Base-by-base conservation (phyloP, 2,888 invertebrate species). In the Cryptus viduatorius region DNA sequence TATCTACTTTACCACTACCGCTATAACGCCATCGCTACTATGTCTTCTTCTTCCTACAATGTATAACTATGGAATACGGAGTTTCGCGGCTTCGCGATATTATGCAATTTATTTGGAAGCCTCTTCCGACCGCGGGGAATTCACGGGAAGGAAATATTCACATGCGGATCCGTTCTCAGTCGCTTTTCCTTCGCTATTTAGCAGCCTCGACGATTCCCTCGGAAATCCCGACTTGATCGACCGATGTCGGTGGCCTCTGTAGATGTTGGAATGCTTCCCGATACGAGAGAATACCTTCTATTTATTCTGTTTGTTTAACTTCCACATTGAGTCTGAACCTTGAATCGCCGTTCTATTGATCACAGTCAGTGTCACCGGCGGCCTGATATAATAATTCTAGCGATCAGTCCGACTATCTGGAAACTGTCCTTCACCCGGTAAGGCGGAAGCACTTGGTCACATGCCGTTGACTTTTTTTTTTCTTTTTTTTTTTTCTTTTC, bases 101-200 rank as follows among this genome's bases (percentile, higher is more conserved):
- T 88, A 87, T 84, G 86, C 86, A 83, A 87, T 87, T 75, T 65
- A 82, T 69, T 78, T 42, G 79, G 59, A 53, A 65, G 19, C 64
- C 29, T 16, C 24, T 48, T 48, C 69, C 48, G 69, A 69, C 69
- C 48, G 19, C 24, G 1, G 2, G 7, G 69, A 19, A 69, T 48
- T 19, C 48, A 31, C 48, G 48, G 53, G 46, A 8, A 46, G 31
- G 48, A 69, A 69, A 4, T 42, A 10, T 48, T 29, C 48, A 14
- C 65, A 8, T 19, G 16, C 16, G 2, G 42, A 42, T 10, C 7
- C 10, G 19, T 65, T 12, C 5, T 19, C 8, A 4, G 16, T 16
- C 19, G 37, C 16, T 56, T 16, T 19, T 44, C n/a, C 42, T 42
- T 42, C 7, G 42, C 42, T 4, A 19, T 14, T 10, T 5, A 1